Evolutionary conservation across 2,113 vertebrate genomes (phyloP), one percentile per base, ranked within the genome.

Genomic region (Plectropomus leopardus): DNA sequence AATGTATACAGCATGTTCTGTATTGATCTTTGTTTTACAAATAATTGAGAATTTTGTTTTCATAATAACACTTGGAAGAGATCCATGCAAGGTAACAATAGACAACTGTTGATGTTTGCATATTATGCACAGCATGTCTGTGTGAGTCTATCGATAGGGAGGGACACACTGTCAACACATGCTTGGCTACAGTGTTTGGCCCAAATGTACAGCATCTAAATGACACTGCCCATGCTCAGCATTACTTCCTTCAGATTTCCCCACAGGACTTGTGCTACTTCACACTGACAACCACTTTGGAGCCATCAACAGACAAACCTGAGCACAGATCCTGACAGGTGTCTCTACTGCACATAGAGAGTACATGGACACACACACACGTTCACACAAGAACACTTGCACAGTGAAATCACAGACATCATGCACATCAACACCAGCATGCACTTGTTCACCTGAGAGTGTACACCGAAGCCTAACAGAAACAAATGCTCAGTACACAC

Each of bases 231-330:
- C 78, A 23, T 85, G 78, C 87, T 93, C 88, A 91, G 82, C 88
- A 90, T 77, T 84, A 80, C 84, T 91, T 82, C 72, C 53, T 80
- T 65, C 76, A 71, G 77, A 83, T 90, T 84, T 63, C 64, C 92
- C 92, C 92, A 69, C 69, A 84, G 91, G 91, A 92, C 87, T 88
- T 92, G 87, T 89, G 83, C 90, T 81, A 92, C 88, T 92, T 93
- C 87, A 93, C 87, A 88, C 78, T 90, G 92, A 92, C 92, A 93
- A 92, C 91, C 89, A 92, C 91, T 92, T 90, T 86, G 80, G 82
- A 91, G 83, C 73, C 89, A 82, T 92, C 92, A 91, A 76, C 78
- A 88, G 61, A 85, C 78, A 91, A 89, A 91, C 86, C 80, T 91
- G 85, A 72, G 79, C 86, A 85, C 82, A 74, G 75, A 86, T 77